These are phyloP conservation scores for Cyrtonyx montezumae DNA, from an alignment of 2,113 vertebrate genomes.

Conservation along the genomic window DNA sequence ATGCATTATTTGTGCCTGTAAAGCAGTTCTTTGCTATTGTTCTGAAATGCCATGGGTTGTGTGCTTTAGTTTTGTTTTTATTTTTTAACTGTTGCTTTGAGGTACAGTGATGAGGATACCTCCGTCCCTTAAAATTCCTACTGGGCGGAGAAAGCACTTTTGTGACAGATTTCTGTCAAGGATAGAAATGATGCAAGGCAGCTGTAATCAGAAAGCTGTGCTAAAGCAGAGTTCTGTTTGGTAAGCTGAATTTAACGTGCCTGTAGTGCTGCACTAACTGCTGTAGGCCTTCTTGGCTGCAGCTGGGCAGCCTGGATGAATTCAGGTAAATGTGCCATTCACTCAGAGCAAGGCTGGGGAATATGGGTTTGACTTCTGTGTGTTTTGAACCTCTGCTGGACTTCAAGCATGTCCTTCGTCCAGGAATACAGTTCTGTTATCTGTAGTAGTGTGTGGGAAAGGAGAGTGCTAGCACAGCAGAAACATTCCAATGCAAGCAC, in stretches of 20 bases:
- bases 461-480: neutral
- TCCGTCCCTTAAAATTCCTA: neutral
- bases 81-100: neutral
- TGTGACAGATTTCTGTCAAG: neutral
- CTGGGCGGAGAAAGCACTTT: neutral
- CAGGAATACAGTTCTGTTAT: neutral
- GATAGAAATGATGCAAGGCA: neutral
- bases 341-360: neutral
- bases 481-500: neutral
- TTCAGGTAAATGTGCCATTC: neutral
- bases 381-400: neutral
- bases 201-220: neutral
- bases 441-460: neutral
- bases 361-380: neutral
- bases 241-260: neutral
- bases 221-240: neutral
- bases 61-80: neutral
- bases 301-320: neutral
- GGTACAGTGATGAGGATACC: neutral
- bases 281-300: neutral
- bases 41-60: neutral
- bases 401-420: neutral
- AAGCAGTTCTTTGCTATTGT: neutral
- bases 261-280: fast-evolving
- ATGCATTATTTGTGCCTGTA: neutral